phyloP scores from a whole-genome alignment of 2,888 invertebrate species.

The Kuschelorhynchus macadamiae region DNA sequence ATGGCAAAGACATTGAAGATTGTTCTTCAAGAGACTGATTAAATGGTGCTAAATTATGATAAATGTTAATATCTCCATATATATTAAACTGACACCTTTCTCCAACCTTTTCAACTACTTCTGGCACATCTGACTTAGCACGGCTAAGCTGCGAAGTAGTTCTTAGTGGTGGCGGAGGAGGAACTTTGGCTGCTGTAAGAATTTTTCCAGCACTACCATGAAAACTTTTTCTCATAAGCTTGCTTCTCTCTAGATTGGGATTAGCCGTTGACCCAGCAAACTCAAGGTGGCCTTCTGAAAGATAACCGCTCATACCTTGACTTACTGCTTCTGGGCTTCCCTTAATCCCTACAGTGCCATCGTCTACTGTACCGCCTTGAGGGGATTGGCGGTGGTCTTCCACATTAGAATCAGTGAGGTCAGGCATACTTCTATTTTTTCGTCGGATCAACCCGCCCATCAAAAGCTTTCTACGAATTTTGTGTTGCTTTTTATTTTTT shows the following conservation, averaged over 20 bases:
- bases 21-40: conserved; percentile 58
- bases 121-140: conserved; percentile 72
- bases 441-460: conserved; percentile 92
- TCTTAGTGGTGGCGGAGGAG: conserved; percentile 86
- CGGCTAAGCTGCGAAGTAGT: conserved; percentile 88
- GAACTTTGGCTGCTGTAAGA: conserved; percentile 86
- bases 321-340: conserved; percentile 66
- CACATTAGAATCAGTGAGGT: conserved; percentile 81
- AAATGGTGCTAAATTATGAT: conserved; percentile 61
- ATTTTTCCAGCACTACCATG: conserved; percentile 88
- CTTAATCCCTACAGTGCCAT: conserved; percentile 80
- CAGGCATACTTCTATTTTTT: conserved; percentile 93
- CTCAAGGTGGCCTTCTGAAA: conserved; percentile 90
- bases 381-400: conserved; percentile 60
- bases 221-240: conserved; percentile 90
- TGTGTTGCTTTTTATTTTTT: conserved; percentile 91
- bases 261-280: conserved; percentile 78
- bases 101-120: conserved; percentile 70
- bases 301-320: conserved; percentile 79
- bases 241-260: conserved; percentile 88
- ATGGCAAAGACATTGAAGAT: conserved; percentile 56
- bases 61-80: conserved; percentile 67
- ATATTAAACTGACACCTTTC: conserved; percentile 65
- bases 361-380: conserved; percentile 72
- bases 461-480: conserved; percentile 86